Evolutionary conservation across 2,113 vertebrate species (phyloP).

Genomic region (Scophthalmus maximus): DNA sequence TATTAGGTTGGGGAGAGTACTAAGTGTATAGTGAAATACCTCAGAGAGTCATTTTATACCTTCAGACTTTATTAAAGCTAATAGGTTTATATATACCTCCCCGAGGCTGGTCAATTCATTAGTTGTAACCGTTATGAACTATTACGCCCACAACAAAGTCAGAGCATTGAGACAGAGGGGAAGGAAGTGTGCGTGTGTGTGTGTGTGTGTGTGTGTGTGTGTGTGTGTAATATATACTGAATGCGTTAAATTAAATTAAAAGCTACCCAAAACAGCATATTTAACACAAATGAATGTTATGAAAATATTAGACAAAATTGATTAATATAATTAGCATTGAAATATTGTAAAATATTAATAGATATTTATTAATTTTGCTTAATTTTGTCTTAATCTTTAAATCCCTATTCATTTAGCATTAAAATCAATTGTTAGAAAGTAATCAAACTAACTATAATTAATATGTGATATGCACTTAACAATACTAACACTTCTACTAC

Average conservation of each 20-base stretch:
- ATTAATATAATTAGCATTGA: neutral
- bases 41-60: constrained; percentile 74
- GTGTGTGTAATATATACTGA: neutral
- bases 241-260: neutral
- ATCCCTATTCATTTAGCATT: neutral
- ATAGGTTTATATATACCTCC: constrained; percentile 79
- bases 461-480: neutral
- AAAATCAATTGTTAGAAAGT: neutral
- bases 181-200: constrained; percentile 3
- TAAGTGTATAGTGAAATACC: constrained; percentile 77
- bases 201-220: neutral
- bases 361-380: neutral
- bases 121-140: constrained; percentile 73
- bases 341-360: neutral
- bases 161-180: constrained; percentile 40
- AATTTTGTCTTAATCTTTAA: neutral
- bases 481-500: neutral
- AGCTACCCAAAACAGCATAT: neutral
- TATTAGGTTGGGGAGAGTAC: constrained; percentile 70
- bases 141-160: constrained; percentile 73
- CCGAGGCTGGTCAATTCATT: constrained; percentile 77
- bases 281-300: neutral
- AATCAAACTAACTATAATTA: neutral
- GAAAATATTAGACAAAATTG: no score
- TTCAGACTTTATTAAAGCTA: constrained; percentile 79